Base-by-base conservation (phyloP, 2,797 vertebrate genomes). In the Coregonus suidteri region DNA sequence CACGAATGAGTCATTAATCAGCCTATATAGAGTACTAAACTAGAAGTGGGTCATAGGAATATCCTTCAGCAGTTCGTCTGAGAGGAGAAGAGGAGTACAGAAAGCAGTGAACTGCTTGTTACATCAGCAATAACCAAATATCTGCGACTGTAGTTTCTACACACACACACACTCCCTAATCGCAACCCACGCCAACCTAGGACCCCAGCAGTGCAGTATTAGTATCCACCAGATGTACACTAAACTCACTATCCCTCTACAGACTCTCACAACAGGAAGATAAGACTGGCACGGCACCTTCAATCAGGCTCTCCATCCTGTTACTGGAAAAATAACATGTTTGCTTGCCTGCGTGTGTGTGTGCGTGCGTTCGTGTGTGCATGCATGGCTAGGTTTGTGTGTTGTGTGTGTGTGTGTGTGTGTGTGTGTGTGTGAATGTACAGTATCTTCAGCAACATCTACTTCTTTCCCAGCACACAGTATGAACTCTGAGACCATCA, bases 371-470 rank as follows among this genome's bases (percentile, higher is more conserved):
- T 37, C 31, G 65, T 64, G 6, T 62, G 16, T 20, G 56, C n/a
- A 4, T 30, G 34, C 7, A 5, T 73, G 30, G 54, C 5, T 67
- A 3, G 11, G 6, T 52, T 15, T 9, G 6, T 35, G 18, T 18
- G 2, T 69, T 13, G 72, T 68, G 72, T 41, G 30, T 74, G 73
- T 64, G 73, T 74, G 73, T 37, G 34, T 74, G 73, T 64, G 73
- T 74, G 73, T 37, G 34, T 37, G 54, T 53, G 51, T 62, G 69
- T 71, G 73, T 25, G 54, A 41, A 25, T 64, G 41, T 59, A 51
- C 25, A 11, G 35, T 37, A 6, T 37, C 6, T 37, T 37, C 31
- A 59, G 13, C 15, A 52, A 56, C 13, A 9, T 54, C 56, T 47
- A 18, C 72, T 47, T 35, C 52, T 59, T 20, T 59, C 59, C 67